Evolutionary conservation across 2,888 invertebrate genomes (phyloP), one percentile per base, ranked within the genome.

Genomic region (Megastigmus dorsalis): DNA sequence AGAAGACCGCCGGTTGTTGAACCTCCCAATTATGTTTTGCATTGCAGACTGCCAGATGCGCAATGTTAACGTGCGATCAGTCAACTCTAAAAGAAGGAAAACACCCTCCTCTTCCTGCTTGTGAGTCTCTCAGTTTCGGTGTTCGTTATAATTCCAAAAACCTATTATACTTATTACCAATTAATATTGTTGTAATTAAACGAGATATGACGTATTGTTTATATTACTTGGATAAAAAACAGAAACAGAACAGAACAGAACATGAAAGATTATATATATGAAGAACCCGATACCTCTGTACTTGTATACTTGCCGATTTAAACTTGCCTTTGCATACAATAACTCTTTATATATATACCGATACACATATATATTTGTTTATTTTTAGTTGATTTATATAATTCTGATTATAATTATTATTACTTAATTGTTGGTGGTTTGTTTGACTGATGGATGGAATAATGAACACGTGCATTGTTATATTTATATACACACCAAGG

Each of bases 41-140:
- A 92, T 92, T 92, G 91, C 92, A 92, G 92, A 92, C 92, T 92
- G 91, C 91, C 92, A 92, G 91, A 92, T 91, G 92, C 92, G 92
- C 91, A 92, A 92, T 92, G 92, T 92, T 91, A 92, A 92, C 91
- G 91, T 91, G 91, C 92, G 92, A 91, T 92, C 91, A 91, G 91
- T 91, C 91, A 91, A 91, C 91, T 90, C 90, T 90, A 91, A 91
- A 90, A 90, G 91, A 91, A 91, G 91, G 90, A 91, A 91, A 90
- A 89, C 91, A 89, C 89, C 90, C 89, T 90, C 91, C 89, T 89
- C 91, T 90, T 90, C 91, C 90, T 92, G 91, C 91, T 91, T 91
- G 91, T 92, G 92, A 91, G 92, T 92, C 89, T 89, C 89, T 89
- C 88, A 88, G 87, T 89, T 88, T 88, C 88, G 87, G 88, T 88